These are phyloP conservation scores for Nannospalax galili DNA, from an alignment of 2,113 vertebrate species.

Conservation along the genomic window DNA sequence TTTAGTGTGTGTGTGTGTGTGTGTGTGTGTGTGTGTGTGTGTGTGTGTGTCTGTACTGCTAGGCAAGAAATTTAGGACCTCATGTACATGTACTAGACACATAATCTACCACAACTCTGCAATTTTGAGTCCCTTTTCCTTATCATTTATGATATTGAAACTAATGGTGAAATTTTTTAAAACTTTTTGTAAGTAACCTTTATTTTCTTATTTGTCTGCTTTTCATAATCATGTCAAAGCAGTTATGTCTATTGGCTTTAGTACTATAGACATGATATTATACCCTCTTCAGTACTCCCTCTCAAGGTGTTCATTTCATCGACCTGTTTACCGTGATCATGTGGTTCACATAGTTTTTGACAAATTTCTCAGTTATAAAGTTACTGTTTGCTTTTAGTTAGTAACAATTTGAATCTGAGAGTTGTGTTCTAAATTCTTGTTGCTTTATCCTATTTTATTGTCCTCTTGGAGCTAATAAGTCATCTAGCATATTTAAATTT, in stretches of 20 bases:
- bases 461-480: background rate
- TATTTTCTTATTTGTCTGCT: background rate
- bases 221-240: slow-evolving; percentile 6
- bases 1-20: background rate
- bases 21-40: background rate
- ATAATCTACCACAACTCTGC: background rate
- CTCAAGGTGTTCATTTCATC: background rate
- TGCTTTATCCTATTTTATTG: background rate
- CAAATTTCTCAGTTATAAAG: background rate
- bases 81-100: background rate
- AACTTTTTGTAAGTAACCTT: background rate
- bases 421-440: background rate
- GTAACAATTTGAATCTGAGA: background rate
- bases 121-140: background rate
- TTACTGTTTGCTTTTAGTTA: background rate
- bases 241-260: background rate
- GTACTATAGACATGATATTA: background rate
- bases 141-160: background rate
- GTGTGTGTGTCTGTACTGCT: background rate
- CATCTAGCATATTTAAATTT: background rate
- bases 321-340: background rate
- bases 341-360: background rate
- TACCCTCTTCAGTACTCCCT: background rate
- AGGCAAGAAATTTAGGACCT: too few species aligned
- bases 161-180: background rate